Evolutionary conservation across 2,113 vertebrate species (phyloP).

Genomic region (Puntigrus tetrazona): DNA sequence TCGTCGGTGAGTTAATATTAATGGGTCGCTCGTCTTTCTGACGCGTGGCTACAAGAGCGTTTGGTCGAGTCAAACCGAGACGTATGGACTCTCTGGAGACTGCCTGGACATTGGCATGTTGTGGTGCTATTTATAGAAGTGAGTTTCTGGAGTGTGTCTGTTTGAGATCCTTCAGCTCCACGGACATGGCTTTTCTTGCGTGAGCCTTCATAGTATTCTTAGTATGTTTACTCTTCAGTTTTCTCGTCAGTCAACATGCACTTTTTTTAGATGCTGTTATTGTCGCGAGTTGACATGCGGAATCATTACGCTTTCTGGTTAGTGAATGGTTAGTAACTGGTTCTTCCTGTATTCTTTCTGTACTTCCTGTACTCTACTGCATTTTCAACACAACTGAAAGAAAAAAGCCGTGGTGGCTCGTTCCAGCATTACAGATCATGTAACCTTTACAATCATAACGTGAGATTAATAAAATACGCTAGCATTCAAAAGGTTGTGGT

Average conservation of each 20-base stretch:
- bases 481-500: background rate
- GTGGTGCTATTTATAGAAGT: conserved; percentile 13
- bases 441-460: background rate
- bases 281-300: background rate
- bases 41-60: conserved; percentile 60
- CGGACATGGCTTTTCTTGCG: background rate
- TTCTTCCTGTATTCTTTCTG: background rate
- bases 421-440: background rate
- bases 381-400: background rate
- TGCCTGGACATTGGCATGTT: background rate
- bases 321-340: background rate
- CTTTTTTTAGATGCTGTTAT: background rate
- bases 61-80: background rate
- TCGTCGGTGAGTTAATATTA: conserved; percentile 79
- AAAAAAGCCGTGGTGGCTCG: background rate
- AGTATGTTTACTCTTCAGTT: background rate
- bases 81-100: background rate
- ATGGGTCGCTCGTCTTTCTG: conserved; percentile 78
- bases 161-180: background rate
- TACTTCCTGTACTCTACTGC: background rate
- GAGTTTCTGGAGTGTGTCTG: background rate
- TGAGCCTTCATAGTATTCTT: background rate
- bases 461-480: background rate
- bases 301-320: background rate
- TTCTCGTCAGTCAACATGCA: background rate